A percentile compares a stretch with the other conserved stretches of the same genome.
Conservation (phyloP, 2,888 invertebrate genomes). For the Empis livida region DNA sequence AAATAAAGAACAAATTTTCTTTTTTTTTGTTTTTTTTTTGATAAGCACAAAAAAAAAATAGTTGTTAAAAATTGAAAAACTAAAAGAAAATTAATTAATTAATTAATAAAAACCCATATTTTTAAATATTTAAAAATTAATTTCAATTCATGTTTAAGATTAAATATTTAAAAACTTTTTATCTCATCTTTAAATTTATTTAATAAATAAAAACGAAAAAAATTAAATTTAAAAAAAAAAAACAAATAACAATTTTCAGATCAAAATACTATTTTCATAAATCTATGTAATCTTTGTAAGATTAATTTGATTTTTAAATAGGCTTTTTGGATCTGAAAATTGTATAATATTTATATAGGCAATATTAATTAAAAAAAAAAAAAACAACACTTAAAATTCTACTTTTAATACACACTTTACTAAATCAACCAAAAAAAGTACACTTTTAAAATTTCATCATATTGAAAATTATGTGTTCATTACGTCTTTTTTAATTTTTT, state of each 20-base stretch:
- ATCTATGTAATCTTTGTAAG: too few relatives aligned
- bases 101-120: background rate
- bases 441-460: too few relatives aligned
- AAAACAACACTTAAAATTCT: too few relatives aligned
- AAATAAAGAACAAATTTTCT: conserved; percentile 6
- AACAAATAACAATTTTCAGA: too few relatives aligned
- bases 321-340: background rate
- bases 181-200: background rate
- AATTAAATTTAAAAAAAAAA: conserved; percentile 17
- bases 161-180: conserved; percentile 2
- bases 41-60: conserved; percentile 8
- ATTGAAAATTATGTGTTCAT: too few relatives aligned
- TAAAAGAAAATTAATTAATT: conserved; percentile 8
- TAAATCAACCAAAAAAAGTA: too few relatives aligned
- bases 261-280: too few relatives aligned
- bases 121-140: background rate
- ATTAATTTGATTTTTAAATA: too few relatives aligned
- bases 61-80: conserved; percentile 8
- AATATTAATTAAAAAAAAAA: too few relatives aligned
- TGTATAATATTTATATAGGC: too few relatives aligned
- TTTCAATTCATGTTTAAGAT: background rate
- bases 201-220: conserved; percentile 10
- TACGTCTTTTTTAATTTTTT: too few relatives aligned
- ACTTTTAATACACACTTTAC: too few relatives aligned
- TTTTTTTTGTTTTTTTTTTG: conserved; percentile 1